Percentiles rank a stretch among this genome's conserved stretches.
Conservation (phyloP, 2,797 vertebrate genomes). For the Monodelphis domestica region DNA sequence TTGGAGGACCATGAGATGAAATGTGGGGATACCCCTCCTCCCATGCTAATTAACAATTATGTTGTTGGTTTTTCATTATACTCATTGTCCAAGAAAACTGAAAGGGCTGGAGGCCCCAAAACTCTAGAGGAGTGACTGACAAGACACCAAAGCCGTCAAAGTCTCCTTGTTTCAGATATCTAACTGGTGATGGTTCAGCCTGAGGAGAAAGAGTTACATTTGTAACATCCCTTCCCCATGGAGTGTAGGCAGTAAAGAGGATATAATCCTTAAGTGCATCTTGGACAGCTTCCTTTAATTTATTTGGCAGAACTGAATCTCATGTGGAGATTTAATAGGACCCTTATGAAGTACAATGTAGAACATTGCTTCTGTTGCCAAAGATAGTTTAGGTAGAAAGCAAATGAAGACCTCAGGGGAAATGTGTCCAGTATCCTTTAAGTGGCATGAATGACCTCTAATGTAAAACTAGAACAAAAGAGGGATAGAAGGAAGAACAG, state of each 20-base stretch:
- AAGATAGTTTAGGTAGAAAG: not conserved
- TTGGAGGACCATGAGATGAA: too few species aligned
- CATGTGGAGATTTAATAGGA: conserved; percentile 37
- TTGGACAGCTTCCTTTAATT: conserved; percentile 29
- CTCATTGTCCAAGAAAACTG: not conserved
- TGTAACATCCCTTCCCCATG: conserved; percentile 30
- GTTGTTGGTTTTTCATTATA: not conserved
- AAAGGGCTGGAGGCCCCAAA: not conserved
- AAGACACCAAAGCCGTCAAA: not conserved
- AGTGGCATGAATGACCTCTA: not conserved
- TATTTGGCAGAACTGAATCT: conserved; percentile 48
- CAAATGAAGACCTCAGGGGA: not conserved
- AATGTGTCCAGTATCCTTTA: not conserved
- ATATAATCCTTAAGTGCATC: conserved; percentile 13
- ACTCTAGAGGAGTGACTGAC: not conserved
- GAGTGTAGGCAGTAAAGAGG: conserved; percentile 1
- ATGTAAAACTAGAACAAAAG: not conserved
- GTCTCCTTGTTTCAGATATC: not conserved
- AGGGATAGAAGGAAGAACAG: not conserved
- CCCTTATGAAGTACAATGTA: not conserved
- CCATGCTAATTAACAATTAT: not conserved
- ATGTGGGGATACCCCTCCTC: not conserved
- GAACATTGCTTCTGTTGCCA: conserved; percentile 4
- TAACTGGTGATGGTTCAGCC: not conserved
- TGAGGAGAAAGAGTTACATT: not conserved